Conservation (phyloP, 1,140 invertebrate genomes). For the Drosophila nigromelanica region DNA sequence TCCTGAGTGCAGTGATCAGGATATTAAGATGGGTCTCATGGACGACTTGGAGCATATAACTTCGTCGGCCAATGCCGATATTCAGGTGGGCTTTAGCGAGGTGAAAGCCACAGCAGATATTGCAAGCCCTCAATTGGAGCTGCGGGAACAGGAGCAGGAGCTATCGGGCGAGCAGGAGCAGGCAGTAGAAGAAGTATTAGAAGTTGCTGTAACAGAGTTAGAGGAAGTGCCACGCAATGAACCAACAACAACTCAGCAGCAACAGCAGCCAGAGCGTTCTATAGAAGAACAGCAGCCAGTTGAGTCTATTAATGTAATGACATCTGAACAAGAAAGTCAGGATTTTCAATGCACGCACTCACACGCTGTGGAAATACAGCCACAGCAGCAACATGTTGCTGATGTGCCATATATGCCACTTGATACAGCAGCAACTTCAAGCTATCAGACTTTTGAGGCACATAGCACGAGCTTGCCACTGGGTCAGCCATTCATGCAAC, state of each 20-base stretch:
- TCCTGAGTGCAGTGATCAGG: constrained; percentile 10
- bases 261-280: too few species aligned
- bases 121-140: neutral
- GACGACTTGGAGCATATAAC: constrained; percentile 6
- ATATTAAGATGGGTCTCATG: constrained; percentile 25
- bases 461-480: constrained; percentile 1
- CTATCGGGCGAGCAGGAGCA: neutral
- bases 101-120: neutral
- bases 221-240: neutral
- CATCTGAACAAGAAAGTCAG: too few species aligned
- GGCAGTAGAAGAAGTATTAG: neutral
- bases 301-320: too few species aligned
- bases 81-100: constrained; percentile 12
- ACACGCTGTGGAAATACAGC: neutral
- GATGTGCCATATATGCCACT: neutral
- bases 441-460: neutral
- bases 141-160: neutral
- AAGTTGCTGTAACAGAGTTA: neutral
- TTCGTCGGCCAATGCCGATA: neutral
- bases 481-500: constrained; percentile 34
- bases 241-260: too few species aligned
- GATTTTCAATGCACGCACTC: too few species aligned
- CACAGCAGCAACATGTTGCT: constrained; percentile 7
- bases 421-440: neutral
- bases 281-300: too few species aligned